Evolutionary conservation across 2,113 vertebrate genomes (phyloP).

Genomic region (Bubo bubo): DNA sequence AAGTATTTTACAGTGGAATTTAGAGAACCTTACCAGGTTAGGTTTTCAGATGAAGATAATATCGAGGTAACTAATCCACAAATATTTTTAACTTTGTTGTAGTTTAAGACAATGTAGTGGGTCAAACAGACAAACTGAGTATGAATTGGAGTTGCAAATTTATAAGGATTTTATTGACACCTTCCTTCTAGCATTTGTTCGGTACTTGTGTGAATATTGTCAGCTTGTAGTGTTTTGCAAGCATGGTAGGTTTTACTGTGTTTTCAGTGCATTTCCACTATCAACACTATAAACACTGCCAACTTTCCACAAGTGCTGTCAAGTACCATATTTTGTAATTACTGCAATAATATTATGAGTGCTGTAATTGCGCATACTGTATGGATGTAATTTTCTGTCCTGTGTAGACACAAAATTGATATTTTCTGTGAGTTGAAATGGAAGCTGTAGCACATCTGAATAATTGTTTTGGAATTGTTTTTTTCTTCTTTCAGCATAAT

Average conservation of each 20-base stretch:
- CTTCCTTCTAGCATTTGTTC: conserved; percentile 8
- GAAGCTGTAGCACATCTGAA: background rate
- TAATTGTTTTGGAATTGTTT: background rate
- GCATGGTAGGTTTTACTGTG: background rate
- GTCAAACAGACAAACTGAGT: background rate
- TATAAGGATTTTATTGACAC: background rate
- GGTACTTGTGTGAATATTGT: conserved; percentile 13
- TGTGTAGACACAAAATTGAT: background rate
- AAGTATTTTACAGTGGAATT: background rate
- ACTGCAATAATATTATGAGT: conserved; percentile 50
- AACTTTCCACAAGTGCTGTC: conserved; percentile 61
- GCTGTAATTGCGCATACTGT: background rate
- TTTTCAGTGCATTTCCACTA: conserved; percentile 18
- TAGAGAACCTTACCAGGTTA: background rate
- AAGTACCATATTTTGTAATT: conserved; percentile 62
- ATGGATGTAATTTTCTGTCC: conserved; percentile 10
- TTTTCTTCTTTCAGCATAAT: background rate
- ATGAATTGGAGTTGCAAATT: background rate
- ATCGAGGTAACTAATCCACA: background rate
- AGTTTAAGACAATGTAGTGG: background rate
- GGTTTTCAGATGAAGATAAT: background rate
- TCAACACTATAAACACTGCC: conserved; percentile 43
- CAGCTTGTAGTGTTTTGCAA: conserved; percentile 43
- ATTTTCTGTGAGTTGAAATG: background rate
- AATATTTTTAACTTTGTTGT: background rate